Percentiles rank a stretch among this genome's conserved stretches.
phyloP scores from a whole-genome alignment of 2,113 vertebrate genomes.

The Tylochromis polylepis region DNA sequence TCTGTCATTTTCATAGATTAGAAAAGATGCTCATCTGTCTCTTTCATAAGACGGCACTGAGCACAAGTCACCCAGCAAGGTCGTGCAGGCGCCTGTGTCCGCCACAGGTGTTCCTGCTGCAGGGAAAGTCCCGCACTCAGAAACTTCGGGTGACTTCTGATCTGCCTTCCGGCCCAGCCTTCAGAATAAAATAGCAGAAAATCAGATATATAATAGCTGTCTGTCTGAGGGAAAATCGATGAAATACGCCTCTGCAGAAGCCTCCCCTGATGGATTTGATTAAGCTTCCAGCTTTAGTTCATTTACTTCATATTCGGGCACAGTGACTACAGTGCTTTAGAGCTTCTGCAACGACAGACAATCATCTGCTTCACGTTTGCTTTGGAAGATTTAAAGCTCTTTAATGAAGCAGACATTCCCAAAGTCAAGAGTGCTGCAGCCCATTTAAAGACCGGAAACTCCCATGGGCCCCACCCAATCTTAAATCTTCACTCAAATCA shows the following conservation, averaged over 20 bases:
- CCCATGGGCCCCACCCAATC: neutral
- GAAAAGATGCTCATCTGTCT: neutral
- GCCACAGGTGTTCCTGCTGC: accelerated
- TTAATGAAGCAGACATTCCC: neutral
- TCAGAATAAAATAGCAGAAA: neutral
- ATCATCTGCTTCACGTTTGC: neutral
- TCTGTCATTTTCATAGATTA: neutral
- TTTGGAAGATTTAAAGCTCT: neutral
- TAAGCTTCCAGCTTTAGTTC: neutral
- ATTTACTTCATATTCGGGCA: neutral
- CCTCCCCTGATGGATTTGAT: neutral
- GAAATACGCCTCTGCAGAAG: neutral
- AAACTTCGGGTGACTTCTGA: neutral
- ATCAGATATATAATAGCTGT: neutral
- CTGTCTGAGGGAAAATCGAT: neutral
- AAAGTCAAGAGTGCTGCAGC: neutral
- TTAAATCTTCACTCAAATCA: neutral
- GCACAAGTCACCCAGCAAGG: accelerated
- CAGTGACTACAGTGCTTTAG: neutral
- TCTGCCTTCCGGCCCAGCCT: neutral
- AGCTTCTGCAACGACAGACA: neutral
- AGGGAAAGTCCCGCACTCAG: neutral
- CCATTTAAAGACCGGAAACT: neutral
- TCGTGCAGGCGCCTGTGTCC: accelerated
- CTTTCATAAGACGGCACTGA: neutral